Percentiles rank a stretch among this genome's conserved stretches.
These are phyloP conservation scores for Tenthredo scrophulariae DNA, from an alignment of 2,888 invertebrate genomes.

Conservation along the genomic window DNA sequence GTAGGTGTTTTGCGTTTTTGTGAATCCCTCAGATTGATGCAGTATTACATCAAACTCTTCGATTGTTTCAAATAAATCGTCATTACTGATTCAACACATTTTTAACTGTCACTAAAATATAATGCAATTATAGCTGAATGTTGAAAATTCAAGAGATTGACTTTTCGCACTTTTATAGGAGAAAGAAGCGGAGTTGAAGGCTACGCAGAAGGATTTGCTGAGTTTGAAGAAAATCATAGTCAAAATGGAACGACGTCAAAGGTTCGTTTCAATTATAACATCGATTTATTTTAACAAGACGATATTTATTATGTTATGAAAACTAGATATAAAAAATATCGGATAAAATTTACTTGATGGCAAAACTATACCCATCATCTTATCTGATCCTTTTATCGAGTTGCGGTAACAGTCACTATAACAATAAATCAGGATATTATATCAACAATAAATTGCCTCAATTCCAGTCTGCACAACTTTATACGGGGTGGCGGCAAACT, in stretches of 20 bases:
- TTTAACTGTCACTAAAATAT: not conserved
- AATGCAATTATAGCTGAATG: not conserved
- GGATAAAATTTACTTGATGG: not conserved
- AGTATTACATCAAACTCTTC: too few relatives aligned
- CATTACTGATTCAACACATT: constrained; percentile 1
- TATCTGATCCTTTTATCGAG: not conserved
- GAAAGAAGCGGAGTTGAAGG: constrained; percentile 65
- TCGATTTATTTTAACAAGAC: not conserved
- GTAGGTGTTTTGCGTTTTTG: too few relatives aligned
- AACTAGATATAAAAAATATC: not conserved
- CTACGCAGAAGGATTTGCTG: constrained; percentile 63
- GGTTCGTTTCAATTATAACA: constrained; percentile 57
- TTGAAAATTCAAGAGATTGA: not conserved
- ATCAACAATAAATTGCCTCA: not conserved
- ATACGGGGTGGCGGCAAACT: not conserved
- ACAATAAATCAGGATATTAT: not conserved
- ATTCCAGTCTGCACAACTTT: not conserved
- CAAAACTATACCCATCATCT: not conserved
- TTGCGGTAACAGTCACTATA: not conserved
- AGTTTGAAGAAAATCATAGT: constrained; percentile 63
- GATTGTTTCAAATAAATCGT: not conserved
- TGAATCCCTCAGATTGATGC: too few relatives aligned
- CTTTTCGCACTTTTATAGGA: constrained; percentile 58
- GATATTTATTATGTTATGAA: not conserved
- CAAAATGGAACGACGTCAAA: constrained; percentile 62